These are phyloP conservation scores for Lepus europaeus DNA, from an alignment of 2,113 vertebrate genomes.

Conservation along the genomic window DNA sequence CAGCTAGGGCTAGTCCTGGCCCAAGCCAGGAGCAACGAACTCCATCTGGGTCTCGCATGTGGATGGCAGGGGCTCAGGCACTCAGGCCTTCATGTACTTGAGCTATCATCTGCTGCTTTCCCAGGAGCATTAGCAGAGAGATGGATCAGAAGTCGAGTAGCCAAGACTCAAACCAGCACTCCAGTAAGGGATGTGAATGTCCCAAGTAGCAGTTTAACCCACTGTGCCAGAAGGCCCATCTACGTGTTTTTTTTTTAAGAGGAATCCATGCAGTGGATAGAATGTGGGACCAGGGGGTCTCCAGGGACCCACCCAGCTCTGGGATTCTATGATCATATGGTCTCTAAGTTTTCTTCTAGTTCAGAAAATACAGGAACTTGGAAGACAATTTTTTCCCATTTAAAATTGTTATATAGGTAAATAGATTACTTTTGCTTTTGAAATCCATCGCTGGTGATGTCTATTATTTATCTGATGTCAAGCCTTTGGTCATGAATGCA, in stretches of 20 bases:
- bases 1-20: no score
- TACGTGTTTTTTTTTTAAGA: background rate
- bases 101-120: no score
- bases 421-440: slow-evolving; percentile 30
- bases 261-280: background rate
- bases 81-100: no score
- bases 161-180: no score
- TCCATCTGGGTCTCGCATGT: no score
- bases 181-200: no score
- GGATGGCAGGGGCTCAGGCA: no score
- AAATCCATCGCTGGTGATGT: slow-evolving; percentile 12
- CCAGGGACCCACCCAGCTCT: background rate
- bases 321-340: background rate
- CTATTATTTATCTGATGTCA: slow-evolving; percentile 1
- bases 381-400: slow-evolving; percentile 20
- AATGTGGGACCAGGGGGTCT: background rate
- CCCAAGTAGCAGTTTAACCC: no score
- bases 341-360: slow-evolving; percentile 4
- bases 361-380: background rate
- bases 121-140: no score
- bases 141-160: no score
- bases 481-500: slow-evolving; percentile 30
- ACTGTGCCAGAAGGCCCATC: no score
- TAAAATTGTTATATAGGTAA: slow-evolving; percentile 18
- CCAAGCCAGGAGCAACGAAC: no score